Conservation (phyloP, 2,888 invertebrate genomes). For the Cephalotes varians region DNA sequence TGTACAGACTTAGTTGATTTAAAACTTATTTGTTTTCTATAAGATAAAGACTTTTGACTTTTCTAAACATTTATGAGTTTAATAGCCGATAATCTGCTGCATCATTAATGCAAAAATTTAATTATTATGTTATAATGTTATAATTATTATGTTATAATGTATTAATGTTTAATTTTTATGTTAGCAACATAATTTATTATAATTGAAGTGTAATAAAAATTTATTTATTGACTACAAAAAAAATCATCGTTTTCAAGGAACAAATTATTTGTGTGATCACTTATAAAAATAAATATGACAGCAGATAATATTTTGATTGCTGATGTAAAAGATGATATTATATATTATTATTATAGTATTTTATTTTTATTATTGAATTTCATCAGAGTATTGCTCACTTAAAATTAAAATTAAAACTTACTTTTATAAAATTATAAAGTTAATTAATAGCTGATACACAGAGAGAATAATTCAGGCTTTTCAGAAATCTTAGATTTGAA, state of each 20-base stretch:
- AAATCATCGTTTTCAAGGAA: neutral
- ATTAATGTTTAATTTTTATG: neutral
- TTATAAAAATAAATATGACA: neutral
- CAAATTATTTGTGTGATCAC: neutral
- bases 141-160: constrained; percentile 1
- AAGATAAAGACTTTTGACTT: neutral
- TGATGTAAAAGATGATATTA: neutral
- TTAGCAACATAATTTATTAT: neutral
- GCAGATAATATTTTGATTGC: constrained; percentile 14
- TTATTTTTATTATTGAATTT: neutral
- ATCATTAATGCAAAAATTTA: neutral
- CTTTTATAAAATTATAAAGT: neutral
- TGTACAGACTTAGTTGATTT: no score
- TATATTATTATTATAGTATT: neutral
- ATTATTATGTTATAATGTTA: no score
- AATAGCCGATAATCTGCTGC: neutral
- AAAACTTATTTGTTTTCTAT: neutral
- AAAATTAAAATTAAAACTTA: neutral
- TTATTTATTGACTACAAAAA: neutral
- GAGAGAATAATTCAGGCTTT: neutral
- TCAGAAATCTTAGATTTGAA: neutral
- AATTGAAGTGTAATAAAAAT: neutral
- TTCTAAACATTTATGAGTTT: neutral
- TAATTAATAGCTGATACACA: neutral
- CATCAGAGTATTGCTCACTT: no score